A percentile compares a stretch with the other conserved stretches of the same genome.
phyloP scores from a whole-genome alignment of 2,797 vertebrate species.

The Pseudochaenichthys georgianus region DNA sequence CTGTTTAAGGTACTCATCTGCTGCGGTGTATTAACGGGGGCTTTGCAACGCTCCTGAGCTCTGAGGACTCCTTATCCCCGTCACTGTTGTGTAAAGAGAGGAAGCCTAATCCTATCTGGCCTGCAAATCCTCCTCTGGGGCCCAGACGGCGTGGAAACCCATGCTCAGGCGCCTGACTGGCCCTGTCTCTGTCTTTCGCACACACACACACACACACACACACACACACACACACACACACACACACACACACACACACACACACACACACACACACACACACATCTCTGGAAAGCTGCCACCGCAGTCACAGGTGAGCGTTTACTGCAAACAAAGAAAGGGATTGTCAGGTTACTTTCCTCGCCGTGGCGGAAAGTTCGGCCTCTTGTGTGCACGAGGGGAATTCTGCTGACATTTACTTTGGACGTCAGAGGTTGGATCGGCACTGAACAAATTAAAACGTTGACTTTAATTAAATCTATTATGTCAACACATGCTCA shows the following conservation, averaged over 20 bases:
- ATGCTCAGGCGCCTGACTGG: constrained; percentile 75
- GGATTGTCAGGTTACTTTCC: constrained; percentile 74
- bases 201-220: constrained; percentile 28
- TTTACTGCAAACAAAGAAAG: constrained; percentile 81
- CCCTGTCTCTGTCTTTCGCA: constrained; percentile 50
- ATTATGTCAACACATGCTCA: too few relatives aligned
- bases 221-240: constrained; percentile 33
- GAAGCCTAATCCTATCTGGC: constrained; percentile 85
- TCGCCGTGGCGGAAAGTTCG: constrained; percentile 44
- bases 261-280: constrained; percentile 28
- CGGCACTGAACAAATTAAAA: too few relatives aligned
- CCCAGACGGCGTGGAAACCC: constrained; percentile 79
- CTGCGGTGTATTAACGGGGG: constrained; percentile 79
- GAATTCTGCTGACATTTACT: too few relatives aligned
- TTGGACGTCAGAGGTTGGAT: too few relatives aligned
- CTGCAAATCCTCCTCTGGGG: constrained; percentile 83
- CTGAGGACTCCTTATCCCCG: constrained; percentile 81
- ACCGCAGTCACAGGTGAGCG: constrained; percentile 82
- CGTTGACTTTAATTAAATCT: too few relatives aligned
- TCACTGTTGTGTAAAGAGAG: constrained; percentile 87
- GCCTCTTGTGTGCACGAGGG: too few relatives aligned
- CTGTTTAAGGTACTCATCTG: constrained; percentile 79
- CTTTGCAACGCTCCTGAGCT: constrained; percentile 82
- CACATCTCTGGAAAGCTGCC: constrained; percentile 59
- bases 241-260: constrained; percentile 23